These are phyloP conservation scores for Eubasilissa regina DNA, from an alignment of 1,140 invertebrate genomes.

Conservation along the genomic window DNA sequence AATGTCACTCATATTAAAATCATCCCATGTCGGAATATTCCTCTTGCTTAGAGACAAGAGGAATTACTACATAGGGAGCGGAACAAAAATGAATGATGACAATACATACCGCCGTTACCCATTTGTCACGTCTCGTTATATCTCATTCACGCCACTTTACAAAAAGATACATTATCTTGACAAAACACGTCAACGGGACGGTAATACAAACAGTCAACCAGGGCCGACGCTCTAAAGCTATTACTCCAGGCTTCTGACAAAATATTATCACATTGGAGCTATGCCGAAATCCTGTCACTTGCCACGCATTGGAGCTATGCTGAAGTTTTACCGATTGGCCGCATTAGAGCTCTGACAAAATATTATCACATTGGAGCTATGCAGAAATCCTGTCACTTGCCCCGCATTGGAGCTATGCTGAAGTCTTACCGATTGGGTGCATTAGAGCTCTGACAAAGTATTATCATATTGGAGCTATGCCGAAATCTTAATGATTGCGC, in stretches of 20 bases:
- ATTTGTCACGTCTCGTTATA: conserved; percentile 52
- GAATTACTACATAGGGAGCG: background rate
- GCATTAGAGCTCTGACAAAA: no score
- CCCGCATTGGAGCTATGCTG: no score
- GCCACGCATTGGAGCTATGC: no score
- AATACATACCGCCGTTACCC: conserved; percentile 44
- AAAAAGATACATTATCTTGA: conserved; percentile 55
- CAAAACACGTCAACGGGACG: conserved; percentile 55
- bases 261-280: no score
- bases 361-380: no score
- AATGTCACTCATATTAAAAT: conserved; percentile 27
- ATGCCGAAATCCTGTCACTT: no score
- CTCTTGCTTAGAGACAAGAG: background rate
- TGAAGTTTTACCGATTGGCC: no score
- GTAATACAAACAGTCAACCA: conserved; percentile 7
- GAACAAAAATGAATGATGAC: conserved; percentile 38
- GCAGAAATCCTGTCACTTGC: no score
- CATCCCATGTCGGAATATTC: background rate
- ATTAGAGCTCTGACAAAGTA: no score
- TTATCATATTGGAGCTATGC: no score
- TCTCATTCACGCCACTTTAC: conserved; percentile 55
- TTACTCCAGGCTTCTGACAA: background rate
- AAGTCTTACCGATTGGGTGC: no score
- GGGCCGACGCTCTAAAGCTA: background rate
- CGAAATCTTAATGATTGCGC: no score